A percentile compares a stretch with the other conserved stretches of the same genome.
These are phyloP conservation scores for Diglossa cyanea DNA, from an alignment of 2,797 vertebrate species.

Conservation along the genomic window DNA sequence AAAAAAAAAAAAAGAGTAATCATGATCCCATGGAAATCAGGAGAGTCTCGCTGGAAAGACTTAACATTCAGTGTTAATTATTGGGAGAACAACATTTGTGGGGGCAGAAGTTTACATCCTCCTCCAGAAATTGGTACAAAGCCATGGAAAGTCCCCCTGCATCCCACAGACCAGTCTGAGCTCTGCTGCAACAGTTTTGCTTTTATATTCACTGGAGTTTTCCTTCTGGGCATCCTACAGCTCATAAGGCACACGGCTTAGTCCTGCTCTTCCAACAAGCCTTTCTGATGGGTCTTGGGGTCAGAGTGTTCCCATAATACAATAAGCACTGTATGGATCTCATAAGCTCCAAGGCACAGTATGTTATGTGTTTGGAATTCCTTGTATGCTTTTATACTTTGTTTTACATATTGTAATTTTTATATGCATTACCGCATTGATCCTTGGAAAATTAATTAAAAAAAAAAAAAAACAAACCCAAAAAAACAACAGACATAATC, in stretches of 20 bases:
- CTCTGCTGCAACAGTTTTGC: neutral
- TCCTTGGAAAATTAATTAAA: slow-evolving; percentile 59
- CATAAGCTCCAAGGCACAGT: slow-evolving; percentile 62
- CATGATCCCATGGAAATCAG: neutral
- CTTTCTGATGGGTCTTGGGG: slow-evolving; percentile 28
- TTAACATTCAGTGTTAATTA: neutral
- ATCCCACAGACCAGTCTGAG: neutral
- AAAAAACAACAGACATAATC: slow-evolving; percentile 7
- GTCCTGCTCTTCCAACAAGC: slow-evolving; percentile 29
- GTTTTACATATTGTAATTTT: slow-evolving; percentile 69
- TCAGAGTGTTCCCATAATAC: slow-evolving; percentile 66
- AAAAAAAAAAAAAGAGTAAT: neutral
- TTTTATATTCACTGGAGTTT: slow-evolving; percentile 21
- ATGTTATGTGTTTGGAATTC: slow-evolving; percentile 69
- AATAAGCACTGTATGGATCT: slow-evolving; percentile 56
- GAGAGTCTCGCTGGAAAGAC: neutral
- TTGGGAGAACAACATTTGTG: neutral
- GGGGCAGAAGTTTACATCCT: neutral
- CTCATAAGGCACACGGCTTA: slow-evolving; percentile 27
- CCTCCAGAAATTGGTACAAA: slow-evolving; percentile 16
- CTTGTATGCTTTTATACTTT: slow-evolving; percentile 66
- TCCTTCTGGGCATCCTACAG: slow-evolving; percentile 51
- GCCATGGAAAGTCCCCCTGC: neutral
- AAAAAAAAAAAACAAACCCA: neutral
- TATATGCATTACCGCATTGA: slow-evolving; percentile 59